Base-by-base conservation (phyloP, 2,888 invertebrate species). In the Epinotia nisella region DNA sequence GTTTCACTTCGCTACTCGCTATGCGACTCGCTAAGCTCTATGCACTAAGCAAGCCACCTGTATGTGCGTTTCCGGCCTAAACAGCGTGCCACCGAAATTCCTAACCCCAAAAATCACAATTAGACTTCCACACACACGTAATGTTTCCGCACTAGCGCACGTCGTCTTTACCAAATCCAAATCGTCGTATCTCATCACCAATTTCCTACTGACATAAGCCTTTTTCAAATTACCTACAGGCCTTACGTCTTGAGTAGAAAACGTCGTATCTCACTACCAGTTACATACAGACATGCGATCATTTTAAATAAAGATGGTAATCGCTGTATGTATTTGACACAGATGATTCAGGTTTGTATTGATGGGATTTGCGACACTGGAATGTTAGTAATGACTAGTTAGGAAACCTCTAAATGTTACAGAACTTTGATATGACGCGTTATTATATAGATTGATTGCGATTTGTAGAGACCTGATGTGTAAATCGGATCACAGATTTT, bases 331-430 rank as follows among this genome's bases (percentile, higher is more conserved):
- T 19, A 19, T 56, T 66, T 66, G 66, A 56, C 66, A 66, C 41
- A 66, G 21, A 21, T 66, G 55, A 19, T 41, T 45, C 66, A n/a
- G 65, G 55, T 65, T 21, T 65, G 19, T 39, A 64, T 15, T 56
- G 66, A 41, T 53, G 21, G 49, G 62, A 64, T 65, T 65, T 65
- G 21, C 66, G 66, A 56, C 66, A 66, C 66, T 10, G 66, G 66
- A 56, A 66, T 66, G 66, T 19, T 35, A 29, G 66, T 66, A 66
- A 66, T 66, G 66, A 41, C n/a, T n/a, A 21, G 41, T 66, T 66
- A n/a, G 41, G 66, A 56, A 66, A 66, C 55, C 51, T 17, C 17
- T 66, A 56, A 56, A 41, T 39, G 66, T 41, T 65, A 65, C 53
- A 65, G 65, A 66, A 24, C 66, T 39, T 21, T 56, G 66, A 66